Evolutionary conservation across 2,113 vertebrate species (phyloP).

Genomic region (Takifugu bimaculatus): DNA sequence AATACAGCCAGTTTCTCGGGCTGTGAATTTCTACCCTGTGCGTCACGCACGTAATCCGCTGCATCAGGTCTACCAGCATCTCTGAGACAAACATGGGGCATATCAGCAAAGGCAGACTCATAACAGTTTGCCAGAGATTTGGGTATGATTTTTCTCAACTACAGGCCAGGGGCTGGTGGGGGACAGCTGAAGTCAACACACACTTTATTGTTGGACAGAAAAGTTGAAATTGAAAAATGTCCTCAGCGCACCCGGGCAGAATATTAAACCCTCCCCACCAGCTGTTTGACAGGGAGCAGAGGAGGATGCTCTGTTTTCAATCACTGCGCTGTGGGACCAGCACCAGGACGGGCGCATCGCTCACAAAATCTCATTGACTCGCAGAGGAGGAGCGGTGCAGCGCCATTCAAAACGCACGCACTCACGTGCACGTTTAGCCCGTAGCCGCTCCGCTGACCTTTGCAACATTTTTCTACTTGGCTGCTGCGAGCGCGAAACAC

Average conservation of each 20-base stretch:
- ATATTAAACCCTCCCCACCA: conserved; percentile 28
- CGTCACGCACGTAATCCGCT: background rate
- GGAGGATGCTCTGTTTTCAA: conserved; percentile 31
- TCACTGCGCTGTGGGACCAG: conserved; percentile 26
- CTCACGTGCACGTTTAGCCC: conserved; percentile 16
- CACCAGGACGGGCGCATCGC: conserved; percentile 20
- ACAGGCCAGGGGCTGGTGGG: background rate
- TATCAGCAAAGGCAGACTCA: background rate
- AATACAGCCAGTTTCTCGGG: background rate
- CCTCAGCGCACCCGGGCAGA: background rate
- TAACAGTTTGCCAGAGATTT: conserved; percentile 12
- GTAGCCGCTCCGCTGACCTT: conserved; percentile 50
- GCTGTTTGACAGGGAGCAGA: conserved; percentile 37
- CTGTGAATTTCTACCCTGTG: background rate
- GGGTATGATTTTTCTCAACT: background rate
- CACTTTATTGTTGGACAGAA: conserved; percentile 30
- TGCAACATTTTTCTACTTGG: conserved; percentile 24
- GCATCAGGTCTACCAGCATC: background rate
- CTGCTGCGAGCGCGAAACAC: conserved; percentile 28
- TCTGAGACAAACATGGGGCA: conserved; percentile 5
- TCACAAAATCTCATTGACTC: conserved; percentile 31
- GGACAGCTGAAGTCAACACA: background rate
- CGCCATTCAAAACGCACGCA: conserved; percentile 19
- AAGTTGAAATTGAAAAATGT: conserved; percentile 38
- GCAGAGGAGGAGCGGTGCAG: conserved; percentile 7